Evolutionary conservation across 1,140 invertebrate species (phyloP).

Genomic region (Chironomus striatipennis): DNA sequence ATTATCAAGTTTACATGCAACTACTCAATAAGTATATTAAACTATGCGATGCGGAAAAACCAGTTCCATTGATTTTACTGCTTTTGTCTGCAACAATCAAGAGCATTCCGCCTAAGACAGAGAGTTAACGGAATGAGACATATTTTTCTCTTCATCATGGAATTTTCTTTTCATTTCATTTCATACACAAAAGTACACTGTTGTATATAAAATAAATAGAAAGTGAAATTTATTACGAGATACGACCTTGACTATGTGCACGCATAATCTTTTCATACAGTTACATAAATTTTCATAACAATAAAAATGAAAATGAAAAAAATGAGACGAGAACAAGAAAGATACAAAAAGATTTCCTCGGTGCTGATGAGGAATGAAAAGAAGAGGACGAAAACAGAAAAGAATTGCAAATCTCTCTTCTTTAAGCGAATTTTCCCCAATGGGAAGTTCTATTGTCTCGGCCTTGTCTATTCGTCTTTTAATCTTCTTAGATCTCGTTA

Average conservation of each 20-base stretch:
- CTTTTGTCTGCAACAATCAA: neutral
- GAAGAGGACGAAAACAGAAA: too few species aligned
- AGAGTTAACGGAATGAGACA: neutral
- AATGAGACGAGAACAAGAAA: too few species aligned
- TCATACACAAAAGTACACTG: too few species aligned
- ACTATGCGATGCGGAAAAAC: neutral
- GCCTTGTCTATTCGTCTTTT: too few species aligned
- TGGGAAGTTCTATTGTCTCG: too few species aligned
- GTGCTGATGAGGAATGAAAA: too few species aligned
- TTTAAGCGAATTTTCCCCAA: too few species aligned
- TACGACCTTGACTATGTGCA: conserved; percentile 6
- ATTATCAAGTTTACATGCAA: too few species aligned
- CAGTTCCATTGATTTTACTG: neutral
- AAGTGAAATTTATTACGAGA: conserved; percentile 9
- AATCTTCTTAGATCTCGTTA: too few species aligned
- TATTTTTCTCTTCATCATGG: neutral
- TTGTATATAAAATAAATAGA: neutral
- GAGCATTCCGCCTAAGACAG: neutral
- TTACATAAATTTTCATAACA: conserved; percentile 7
- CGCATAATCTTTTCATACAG: neutral
- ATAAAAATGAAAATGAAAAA: neutral
- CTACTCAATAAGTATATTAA: neutral
- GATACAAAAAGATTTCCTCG: neutral
- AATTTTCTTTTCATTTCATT: too few species aligned
- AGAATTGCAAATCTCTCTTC: too few species aligned